Evolutionary conservation across 2,113 vertebrate species (phyloP).

Genomic region (Naja naja): DNA sequence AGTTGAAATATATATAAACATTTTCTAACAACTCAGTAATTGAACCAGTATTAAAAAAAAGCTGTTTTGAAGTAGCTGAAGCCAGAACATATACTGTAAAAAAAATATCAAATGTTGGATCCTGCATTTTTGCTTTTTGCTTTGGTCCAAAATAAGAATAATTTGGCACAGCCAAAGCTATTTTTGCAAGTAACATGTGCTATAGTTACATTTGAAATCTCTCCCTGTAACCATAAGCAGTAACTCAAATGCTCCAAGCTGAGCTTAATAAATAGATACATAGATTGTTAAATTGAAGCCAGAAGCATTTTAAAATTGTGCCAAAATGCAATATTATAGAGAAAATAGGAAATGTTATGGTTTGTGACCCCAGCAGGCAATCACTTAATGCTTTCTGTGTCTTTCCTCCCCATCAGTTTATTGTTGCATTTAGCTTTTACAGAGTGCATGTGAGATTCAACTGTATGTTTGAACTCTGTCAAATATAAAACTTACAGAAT

Average conservation of each 20-base stretch:
- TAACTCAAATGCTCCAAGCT: not conserved
- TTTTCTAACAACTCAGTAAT: not conserved
- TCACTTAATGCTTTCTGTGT: not conserved
- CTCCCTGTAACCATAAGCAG: not conserved
- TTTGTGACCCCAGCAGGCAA: not conserved
- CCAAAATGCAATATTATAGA: not conserved
- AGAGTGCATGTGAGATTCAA: not conserved
- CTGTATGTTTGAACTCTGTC: not conserved
- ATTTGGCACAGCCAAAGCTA: not conserved
- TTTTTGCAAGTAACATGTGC: not conserved
- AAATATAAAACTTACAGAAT: not conserved
- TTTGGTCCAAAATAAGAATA: not conserved
- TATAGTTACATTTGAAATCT: not conserved
- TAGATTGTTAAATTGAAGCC: not conserved
- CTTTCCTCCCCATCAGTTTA: not conserved
- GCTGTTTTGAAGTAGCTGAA: not conserved
- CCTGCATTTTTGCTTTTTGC: not conserved
- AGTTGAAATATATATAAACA: not conserved
- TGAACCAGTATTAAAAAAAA: not conserved
- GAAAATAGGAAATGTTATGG: not conserved
- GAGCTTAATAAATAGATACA: not conserved
- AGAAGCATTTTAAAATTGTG: not conserved
- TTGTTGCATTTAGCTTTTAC: conserved; percentile 5
- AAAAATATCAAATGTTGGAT: not conserved
- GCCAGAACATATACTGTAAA: not conserved